phyloP scores from a whole-genome alignment of 2,113 vertebrate species.

The Agelaius tricolor region DNA sequence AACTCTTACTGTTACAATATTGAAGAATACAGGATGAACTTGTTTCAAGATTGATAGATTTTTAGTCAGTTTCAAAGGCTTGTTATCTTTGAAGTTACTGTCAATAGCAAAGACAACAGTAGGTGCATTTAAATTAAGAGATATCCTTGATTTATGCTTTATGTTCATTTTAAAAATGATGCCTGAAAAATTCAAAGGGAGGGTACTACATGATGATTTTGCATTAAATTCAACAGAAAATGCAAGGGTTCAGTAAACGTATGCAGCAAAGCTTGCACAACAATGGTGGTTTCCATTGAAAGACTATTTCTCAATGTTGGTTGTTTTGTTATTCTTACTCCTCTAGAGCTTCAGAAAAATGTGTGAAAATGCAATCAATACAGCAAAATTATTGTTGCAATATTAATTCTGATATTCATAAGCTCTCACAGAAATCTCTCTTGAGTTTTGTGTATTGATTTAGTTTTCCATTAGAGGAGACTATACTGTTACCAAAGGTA shows the following conservation, averaged over 20 bases:
- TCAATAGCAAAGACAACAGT: background rate
- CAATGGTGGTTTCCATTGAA: background rate
- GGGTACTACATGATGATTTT: background rate
- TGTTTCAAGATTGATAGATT: background rate
- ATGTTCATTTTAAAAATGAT: background rate
- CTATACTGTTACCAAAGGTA: background rate
- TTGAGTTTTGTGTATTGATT: conserved; percentile 22
- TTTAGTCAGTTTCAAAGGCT: background rate
- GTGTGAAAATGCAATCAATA: background rate
- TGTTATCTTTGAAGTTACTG: background rate
- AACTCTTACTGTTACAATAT: background rate
- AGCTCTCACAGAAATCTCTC: background rate
- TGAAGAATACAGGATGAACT: background rate
- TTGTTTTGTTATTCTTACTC: background rate
- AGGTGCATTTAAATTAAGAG: background rate
- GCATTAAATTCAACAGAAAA: background rate
- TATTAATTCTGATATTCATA: conserved; percentile 24
- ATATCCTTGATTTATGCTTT: background rate
- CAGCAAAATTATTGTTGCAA: background rate
- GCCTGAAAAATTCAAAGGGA: background rate
- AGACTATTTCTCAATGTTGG: background rate
- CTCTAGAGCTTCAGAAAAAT: background rate
- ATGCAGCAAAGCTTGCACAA: background rate
- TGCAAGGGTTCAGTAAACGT: background rate
- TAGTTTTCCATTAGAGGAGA: background rate